Base-by-base conservation (phyloP, 1,140 invertebrate genomes). In the Drosophila punjabiensis region DNA sequence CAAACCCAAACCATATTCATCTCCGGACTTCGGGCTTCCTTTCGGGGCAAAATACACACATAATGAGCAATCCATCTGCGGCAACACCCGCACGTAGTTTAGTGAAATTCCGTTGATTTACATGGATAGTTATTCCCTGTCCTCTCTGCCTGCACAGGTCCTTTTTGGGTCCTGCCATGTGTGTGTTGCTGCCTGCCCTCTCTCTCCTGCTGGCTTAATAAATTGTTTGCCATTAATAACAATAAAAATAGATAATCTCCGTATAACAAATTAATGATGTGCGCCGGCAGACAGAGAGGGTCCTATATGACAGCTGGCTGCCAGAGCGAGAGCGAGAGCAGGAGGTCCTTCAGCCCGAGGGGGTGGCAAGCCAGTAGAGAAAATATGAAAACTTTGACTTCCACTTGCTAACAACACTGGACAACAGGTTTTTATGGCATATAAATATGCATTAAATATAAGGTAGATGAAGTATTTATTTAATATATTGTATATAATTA, bases 241-340 rank as follows among this genome's bases (percentile, higher is more conserved):
- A 92, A 92, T 91, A 92, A 92, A 92, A 92, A 91, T 92, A 92
- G 84, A 92, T 92, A 92, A 92, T 92, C 91, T 92, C 76, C 91
- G 91, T 92, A 86, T 91, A 92, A 92, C 91, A 92, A 92, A 91
- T 92, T 92, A 92, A 92, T 92, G 91, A 92, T 86, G 82, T 85
- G 79, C 82, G 32, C 62, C 76, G 60, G 65, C 50, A 24, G 50
- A 79, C 30, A 60, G 53, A 60, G 70, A 69, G 6, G 24, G 43
- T 28, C 32, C 41, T 48, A 80, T 65, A 24, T 24, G 48, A 63
- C 28, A 48, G 33, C 37, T 39, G 13, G 24, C 24, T 14, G 11
- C n/a, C 16, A 1, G 47, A 8, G 43, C 11, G 43, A 18, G 39
- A 68, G 37, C n/a, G 52, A 39, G 68, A 60, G 37, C 37, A 13